Base-by-base conservation (phyloP, 2,888 invertebrate species). In the Arge pagana region DNA sequence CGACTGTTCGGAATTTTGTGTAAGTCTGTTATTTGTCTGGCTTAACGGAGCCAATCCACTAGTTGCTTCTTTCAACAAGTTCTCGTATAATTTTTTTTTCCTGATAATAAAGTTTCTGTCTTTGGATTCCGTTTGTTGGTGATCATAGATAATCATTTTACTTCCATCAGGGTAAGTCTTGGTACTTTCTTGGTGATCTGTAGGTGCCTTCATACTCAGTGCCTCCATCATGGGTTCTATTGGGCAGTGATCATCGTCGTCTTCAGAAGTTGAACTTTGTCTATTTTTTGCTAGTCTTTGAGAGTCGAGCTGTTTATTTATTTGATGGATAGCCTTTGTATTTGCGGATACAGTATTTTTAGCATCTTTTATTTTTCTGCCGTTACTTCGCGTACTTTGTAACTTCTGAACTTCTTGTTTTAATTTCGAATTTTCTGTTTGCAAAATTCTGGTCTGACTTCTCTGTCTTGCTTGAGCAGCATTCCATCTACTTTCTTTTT, bases 401-500 rank as follows among this genome's bases (percentile, higher is more conserved):
- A 90, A 66, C 63, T 83, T 82, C 50, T 88, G 88, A 13, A 87
- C 74, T 72, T 89, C 87, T 43, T 81, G 80, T 59, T 84, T 84
- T 19, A 87, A 72, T 37, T 81, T 81, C 21, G 80, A 78, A 61
- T 86, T 85, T 62, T 90, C 89, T 64, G 85, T 86, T 70, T 89
- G 89, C 49, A 86, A 76, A 37, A 84, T 81, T 71, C 89, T 86
- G 21, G 90, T 77, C 74, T 90, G 89, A 58, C 87, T 88, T 15
- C 89, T 81, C 7, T 90, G 79, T 58, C 90, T 80, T 1, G 88
- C 88, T 66, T 87, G 87, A 0, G 83, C 82, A 0, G 88, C 83
- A 4, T 86, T 85, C 67, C 87, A 87, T 64, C 85, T 83, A 11
- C 85, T 83, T 63, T 91, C 90, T 76, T 88, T 90, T n/a, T 84